A percentile compares a stretch with the other conserved stretches of the same genome.
Evolutionary conservation across 2,888 invertebrate species (phyloP).

Genomic region (Patella ulyssiponensis): DNA sequence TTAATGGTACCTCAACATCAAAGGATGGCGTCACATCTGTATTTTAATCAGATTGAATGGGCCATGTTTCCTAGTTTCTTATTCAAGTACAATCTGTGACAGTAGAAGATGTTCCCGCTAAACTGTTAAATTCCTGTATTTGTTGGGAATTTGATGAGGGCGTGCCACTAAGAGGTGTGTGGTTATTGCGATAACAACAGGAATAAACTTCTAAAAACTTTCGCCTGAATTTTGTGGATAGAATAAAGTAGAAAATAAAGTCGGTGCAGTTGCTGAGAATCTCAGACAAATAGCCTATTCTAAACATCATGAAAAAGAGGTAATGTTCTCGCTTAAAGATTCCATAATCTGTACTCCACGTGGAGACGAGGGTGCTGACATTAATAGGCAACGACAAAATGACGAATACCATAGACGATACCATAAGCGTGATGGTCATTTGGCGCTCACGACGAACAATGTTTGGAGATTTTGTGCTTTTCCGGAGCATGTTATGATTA

Average conservation of each 20-base stretch:
- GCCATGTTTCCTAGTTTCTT: too few species aligned
- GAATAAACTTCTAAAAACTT: neutral
- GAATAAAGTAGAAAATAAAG: neutral
- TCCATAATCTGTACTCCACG: neutral
- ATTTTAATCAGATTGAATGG: too few species aligned
- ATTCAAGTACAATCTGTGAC: too few species aligned
- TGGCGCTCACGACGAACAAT: neutral
- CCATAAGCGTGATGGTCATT: neutral
- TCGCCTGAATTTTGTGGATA: neutral
- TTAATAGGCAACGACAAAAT: neutral
- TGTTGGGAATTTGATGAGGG: too few species aligned
- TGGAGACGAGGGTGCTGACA: neutral
- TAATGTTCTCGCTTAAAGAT: neutral
- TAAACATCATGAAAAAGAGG: neutral
- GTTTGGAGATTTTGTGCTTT: neutral
- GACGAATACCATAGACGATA: neutral
- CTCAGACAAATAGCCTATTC: neutral
- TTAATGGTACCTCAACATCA: too few species aligned
- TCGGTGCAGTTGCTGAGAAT: neutral
- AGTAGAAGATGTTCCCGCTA: too few species aligned
- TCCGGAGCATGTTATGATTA: neutral
- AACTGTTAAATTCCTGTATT: too few species aligned
- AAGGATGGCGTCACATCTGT: too few species aligned
- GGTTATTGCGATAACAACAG: too few species aligned
- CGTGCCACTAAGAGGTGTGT: too few species aligned